Evolutionary conservation across 2,888 invertebrate species (phyloP).

Genomic region (Proisotoma minuta): DNA sequence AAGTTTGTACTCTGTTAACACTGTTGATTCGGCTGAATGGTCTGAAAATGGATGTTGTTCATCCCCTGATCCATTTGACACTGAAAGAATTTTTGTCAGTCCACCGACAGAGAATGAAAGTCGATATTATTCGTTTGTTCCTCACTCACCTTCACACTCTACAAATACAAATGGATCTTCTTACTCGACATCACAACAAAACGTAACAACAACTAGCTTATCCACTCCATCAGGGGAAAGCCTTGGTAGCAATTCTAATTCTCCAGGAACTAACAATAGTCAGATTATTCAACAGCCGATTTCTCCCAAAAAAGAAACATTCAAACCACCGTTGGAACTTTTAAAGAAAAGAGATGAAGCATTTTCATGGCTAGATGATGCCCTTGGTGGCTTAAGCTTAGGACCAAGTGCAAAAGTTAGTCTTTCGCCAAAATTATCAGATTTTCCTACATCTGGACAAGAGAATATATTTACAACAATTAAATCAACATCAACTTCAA

Average conservation of each 20-base stretch:
- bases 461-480: not conserved
- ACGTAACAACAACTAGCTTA: too few species aligned
- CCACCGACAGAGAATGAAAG: conserved; percentile 47
- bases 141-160: conserved; percentile 20
- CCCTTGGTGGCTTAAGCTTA: conserved; percentile 48
- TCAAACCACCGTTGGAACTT: conserved; percentile 39
- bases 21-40: conserved; percentile 40
- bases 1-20: conserved; percentile 14
- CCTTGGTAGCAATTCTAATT: too few species aligned
- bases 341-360: conserved; percentile 50
- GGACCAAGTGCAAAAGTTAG: conserved; percentile 10
- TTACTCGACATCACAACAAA: conserved; percentile 14
- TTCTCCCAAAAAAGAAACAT: conserved; percentile 13
- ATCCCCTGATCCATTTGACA: conserved; percentile 64
- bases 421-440: not conserved
- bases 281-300: too few species aligned
- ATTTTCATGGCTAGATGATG: conserved; percentile 53
- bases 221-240: too few species aligned
- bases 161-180: not conserved
- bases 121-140: conserved; percentile 45
- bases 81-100: conserved; percentile 52
- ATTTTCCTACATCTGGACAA: not conserved
- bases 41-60: conserved; percentile 31
- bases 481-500: conserved; percentile 4
- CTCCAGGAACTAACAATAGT: too few species aligned